phyloP scores from a whole-genome alignment of 2,797 vertebrate genomes.

The Mormyrus proboscirostris region DNA sequence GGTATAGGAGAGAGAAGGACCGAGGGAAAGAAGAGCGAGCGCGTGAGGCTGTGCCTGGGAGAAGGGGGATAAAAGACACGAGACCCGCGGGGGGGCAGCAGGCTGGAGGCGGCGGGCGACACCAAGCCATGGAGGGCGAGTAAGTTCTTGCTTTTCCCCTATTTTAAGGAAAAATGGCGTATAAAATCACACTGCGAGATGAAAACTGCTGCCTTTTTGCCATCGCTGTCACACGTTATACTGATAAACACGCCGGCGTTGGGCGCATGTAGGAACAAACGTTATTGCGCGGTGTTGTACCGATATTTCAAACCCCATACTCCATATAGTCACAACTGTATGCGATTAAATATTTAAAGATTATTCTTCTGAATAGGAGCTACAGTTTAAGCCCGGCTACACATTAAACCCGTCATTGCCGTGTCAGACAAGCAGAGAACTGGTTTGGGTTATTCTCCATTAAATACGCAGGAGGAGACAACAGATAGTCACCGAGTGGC shows the following conservation, averaged over 20 bases:
- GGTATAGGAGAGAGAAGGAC: conserved; percentile 32
- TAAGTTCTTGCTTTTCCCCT: conserved; percentile 69
- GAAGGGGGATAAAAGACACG: conserved; percentile 61
- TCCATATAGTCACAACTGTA: conserved; percentile 45
- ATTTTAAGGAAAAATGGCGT: conserved; percentile 22
- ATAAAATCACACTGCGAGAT: neutral
- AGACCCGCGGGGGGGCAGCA: conserved; percentile 42
- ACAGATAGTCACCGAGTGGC: conserved; percentile 45
- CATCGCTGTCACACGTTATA: conserved; percentile 3
- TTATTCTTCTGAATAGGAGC: conserved; percentile 25
- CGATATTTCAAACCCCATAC: conserved; percentile 57
- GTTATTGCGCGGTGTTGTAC: conserved; percentile 60
- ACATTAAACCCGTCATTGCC: conserved; percentile 20
- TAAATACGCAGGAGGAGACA: conserved; percentile 44
- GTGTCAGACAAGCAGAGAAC: conserved; percentile 31
- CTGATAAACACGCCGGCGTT: conserved; percentile 43
- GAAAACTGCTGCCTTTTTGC: neutral
- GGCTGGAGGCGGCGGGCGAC: conserved; percentile 69
- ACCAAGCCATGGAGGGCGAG: conserved; percentile 77
- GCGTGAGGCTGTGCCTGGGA: conserved; percentile 37
- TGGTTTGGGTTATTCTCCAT: conserved; percentile 30
- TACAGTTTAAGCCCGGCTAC: conserved; percentile 18
- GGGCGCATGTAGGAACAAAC: conserved; percentile 53
- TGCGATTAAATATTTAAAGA: conserved; percentile 39
- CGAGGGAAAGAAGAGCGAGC: conserved; percentile 40